Conservation (phyloP, 2,113 vertebrate genomes). For the Microtus ochrogaster region DNA sequence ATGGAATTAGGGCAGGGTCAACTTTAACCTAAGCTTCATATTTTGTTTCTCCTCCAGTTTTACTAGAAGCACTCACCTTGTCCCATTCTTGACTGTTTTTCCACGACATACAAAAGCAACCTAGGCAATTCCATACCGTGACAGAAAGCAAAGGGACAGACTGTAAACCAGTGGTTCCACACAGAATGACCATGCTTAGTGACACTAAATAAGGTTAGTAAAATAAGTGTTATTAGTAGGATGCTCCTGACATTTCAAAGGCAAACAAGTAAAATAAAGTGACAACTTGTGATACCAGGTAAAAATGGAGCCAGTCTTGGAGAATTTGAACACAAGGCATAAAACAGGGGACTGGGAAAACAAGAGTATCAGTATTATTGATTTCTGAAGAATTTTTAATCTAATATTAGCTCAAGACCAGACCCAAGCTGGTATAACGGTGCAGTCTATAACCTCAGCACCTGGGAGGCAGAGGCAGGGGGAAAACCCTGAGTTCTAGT, state of each 20-base stretch:
- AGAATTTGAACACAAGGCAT: not conserved
- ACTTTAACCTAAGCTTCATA: not conserved
- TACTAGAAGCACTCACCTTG: not conserved
- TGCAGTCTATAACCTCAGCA: not conserved
- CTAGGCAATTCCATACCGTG: not conserved
- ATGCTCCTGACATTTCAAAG: not conserved
- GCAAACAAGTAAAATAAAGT: not conserved
- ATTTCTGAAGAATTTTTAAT: not conserved
- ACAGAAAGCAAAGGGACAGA: constrained; percentile 13
- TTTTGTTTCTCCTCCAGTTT: constrained; percentile 22
- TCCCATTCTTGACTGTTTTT: not conserved
- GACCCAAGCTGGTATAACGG: not conserved
- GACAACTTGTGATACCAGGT: not conserved
- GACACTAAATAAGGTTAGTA: constrained; percentile 1
- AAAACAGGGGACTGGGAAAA: not conserved
- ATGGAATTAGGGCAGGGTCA: not conserved
- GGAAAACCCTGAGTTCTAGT: too few species aligned
- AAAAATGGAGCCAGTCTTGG: too few species aligned
- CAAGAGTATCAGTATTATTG: not conserved
- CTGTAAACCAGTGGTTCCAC: not conserved
- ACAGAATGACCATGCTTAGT: not conserved
- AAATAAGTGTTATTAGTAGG: not conserved
- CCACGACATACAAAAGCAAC: not conserved
- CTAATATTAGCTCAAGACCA: not conserved
- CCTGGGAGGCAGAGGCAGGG: not conserved